Evolutionary conservation across 2,113 vertebrate genomes (phyloP), one percentile per base, ranked within the genome.

Genomic region (Electrona antarctica): DNA sequence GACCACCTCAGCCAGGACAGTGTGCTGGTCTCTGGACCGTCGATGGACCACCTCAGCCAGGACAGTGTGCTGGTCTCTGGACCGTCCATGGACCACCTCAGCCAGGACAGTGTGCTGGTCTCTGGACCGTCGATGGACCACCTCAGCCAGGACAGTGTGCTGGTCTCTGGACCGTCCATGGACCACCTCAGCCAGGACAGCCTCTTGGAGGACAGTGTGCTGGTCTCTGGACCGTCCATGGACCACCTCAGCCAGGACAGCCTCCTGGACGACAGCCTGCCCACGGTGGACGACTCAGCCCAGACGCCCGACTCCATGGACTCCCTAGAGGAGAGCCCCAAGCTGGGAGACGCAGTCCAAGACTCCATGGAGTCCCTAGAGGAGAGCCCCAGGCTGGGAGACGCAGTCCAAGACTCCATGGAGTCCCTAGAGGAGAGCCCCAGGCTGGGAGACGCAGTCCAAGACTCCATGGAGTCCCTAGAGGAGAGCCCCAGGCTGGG

Each of bases 201-300:
- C n/a, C n/a, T n/a, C n/a, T n/a, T n/a, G n/a, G n/a, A n/a, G n/a
- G n/a, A n/a, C n/a, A n/a, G n/a, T 21, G 21, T 70, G 64, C 50
- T 93, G 80, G 75, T 88, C 6, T 95, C 94, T 1, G 89, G 92
- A 46, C 88, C 93, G 1, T 94, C 93, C 76, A 92, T 94, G 3
- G 96, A 98, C 76, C 94, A 95, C 55, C 86, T 94, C 60, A 98
- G 96, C 78, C 96, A 97, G 76, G 96, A 97, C 76, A 96, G 96
- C 78, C 93, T 98, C 59, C 78, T 97, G 57, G 96, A 97, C 54
- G 96, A 96, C 10, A 91, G 93, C 64, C 2, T 91, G 46, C 93
- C 92, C 1, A 83, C 91, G 15, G 78, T 85, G 0, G 95, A 95
- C 8, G 94, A 91, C 33, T 88, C 92, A 1, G 83, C 92, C 0